Base-by-base conservation (phyloP, 2,797 vertebrate genomes). In the Chelidonichthys spinosus region DNA sequence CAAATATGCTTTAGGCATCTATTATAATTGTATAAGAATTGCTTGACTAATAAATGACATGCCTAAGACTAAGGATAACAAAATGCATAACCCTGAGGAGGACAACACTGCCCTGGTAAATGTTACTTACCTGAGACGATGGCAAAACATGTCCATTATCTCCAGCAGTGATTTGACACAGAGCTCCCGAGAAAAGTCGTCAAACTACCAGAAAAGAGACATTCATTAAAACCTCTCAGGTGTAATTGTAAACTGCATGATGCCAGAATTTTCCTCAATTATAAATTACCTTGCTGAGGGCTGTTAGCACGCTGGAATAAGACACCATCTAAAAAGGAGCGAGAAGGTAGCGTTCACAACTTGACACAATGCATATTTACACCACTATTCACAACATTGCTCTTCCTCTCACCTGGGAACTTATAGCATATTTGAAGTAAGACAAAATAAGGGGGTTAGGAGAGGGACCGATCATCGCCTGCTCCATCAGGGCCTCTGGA, bases 131-230 rank as follows among this genome's bases (percentile, higher is more conserved):
- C 96, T 97, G 72, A 99, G 96, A 47, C 95, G 95, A 89, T 97
- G 95, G 82, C 95, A 97, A 87, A 99, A 99, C 97, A 98, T 99
- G 91, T 98, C 97, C 96, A 98, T 97, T 85, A 99, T 96, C 78
- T 99, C 97, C 88, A 99, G 76, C 80, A 99, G 88, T 0, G 97
- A 95, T 81, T 97, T 97, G 54, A 99, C 92, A 59, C 97, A 99
- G 65, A 98, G 94, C 25, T 98, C 97, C 64, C 97, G 94, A 13
- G 98, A 99, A 89, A 98, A 99, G 87, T 98, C 97, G 83, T 99
- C 97, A 64, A 99, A 99, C 98, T 99, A 76, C 14, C 6, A 59
- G 39, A 63, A 47, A 62, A 74, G 11, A 84, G n/a, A 72, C 5
- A 72, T n/a, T 56, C 6, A 58, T 64, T 9, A 62, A 55, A 64